These are phyloP conservation scores for Chamaea fasciata DNA, from an alignment of 2,113 vertebrate genomes.

Conservation along the genomic window DNA sequence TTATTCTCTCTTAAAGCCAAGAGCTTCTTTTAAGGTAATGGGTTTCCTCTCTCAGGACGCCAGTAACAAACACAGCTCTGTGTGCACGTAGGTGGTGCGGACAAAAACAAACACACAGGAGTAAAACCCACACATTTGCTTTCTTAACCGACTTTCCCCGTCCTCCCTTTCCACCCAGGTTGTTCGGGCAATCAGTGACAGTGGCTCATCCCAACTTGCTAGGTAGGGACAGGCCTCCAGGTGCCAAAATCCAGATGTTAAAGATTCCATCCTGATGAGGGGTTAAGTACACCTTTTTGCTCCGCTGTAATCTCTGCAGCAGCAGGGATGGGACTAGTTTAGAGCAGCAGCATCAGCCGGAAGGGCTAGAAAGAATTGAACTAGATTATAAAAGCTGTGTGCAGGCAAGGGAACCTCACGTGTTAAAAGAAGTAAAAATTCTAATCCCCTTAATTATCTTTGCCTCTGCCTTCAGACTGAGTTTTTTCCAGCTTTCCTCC, in stretches of 20 bases:
- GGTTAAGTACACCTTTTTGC: background rate
- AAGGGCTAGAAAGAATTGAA: background rate
- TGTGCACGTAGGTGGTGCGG: background rate
- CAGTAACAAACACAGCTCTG: background rate
- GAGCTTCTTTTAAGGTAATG: slow-evolving; percentile 34
- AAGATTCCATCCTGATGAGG: background rate
- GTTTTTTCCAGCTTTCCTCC: background rate
- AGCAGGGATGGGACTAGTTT: background rate
- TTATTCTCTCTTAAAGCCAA: slow-evolving; percentile 31
- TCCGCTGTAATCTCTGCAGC: background rate
- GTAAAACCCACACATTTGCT: background rate
- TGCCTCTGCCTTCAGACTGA: background rate
- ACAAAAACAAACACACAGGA: background rate
- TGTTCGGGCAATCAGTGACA: background rate
- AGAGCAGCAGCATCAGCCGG: background rate
- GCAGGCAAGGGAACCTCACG: background rate
- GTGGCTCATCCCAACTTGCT: background rate
- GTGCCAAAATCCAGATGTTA: background rate
- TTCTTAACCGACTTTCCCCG: background rate
- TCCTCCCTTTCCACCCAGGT: background rate
- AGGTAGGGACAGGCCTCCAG: background rate
- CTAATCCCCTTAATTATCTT: background rate
- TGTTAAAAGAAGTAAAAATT: background rate
- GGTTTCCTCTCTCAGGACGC: background rate
- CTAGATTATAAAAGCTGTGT: background rate